A percentile compares a stretch with the other conserved stretches of the same genome.
phyloP scores from a whole-genome alignment of 2,797 vertebrate species.

The Syncerus caffer region DNA sequence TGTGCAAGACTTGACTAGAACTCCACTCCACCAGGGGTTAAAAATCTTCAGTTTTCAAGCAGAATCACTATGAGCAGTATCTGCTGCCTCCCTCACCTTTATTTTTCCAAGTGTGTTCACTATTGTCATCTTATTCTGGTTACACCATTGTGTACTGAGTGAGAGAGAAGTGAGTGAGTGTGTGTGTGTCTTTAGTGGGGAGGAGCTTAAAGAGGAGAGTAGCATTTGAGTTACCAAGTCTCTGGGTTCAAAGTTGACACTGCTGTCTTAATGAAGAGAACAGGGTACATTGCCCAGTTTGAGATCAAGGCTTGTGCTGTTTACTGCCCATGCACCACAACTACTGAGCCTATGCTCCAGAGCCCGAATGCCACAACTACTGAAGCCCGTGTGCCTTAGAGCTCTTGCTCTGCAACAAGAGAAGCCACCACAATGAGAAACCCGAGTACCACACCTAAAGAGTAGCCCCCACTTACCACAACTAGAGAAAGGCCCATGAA shows the following conservation, averaged over 20 bases:
- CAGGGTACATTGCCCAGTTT: neutral
- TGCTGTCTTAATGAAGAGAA: neutral
- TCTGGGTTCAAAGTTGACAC: neutral
- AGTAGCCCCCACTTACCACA: neutral
- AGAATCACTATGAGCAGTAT: neutral
- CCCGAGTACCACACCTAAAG: neutral
- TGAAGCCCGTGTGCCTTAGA: neutral
- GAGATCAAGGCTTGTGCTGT: neutral
- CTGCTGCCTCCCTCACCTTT: neutral
- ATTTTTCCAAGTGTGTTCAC: neutral
- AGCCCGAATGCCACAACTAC: accelerated
- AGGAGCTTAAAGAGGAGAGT: neutral
- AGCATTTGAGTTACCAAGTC: neutral
- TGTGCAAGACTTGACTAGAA: neutral
- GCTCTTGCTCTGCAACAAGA: neutral
- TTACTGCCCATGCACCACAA: accelerated
- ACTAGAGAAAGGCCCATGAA: neutral
- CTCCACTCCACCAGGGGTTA: no score
- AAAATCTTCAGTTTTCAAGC: neutral
- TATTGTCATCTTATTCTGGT: neutral
- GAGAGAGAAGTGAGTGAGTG: neutral
- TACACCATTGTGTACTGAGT: neutral
- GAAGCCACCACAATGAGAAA: neutral
- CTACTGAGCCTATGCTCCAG: neutral
- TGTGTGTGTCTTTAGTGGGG: neutral